phyloP scores from a whole-genome alignment of 2,888 invertebrate species.

The Dioctria linearis region DNA sequence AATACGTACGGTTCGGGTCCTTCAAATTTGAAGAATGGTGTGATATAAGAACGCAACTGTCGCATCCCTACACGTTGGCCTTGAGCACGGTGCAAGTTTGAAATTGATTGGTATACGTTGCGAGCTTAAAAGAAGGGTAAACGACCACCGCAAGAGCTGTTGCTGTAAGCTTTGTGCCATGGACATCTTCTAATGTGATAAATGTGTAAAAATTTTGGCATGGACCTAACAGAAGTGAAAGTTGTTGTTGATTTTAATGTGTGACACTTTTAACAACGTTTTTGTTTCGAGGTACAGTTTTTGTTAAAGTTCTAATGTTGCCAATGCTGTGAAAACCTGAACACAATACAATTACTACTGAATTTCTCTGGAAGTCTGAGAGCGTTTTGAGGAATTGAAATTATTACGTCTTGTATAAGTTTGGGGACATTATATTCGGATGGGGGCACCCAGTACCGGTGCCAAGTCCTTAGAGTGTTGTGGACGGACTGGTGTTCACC shows the following conservation, averaged over 20 bases:
- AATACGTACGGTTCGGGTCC: conserved; percentile 35
- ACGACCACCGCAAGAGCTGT: conserved; percentile 45
- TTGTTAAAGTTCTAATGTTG: background rate
- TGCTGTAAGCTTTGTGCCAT: conserved; percentile 46
- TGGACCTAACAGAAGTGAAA: conserved; percentile 42
- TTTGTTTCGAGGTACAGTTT: background rate
- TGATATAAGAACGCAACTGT: conserved; percentile 48
- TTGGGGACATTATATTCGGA: conserved; percentile 38
- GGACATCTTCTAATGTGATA: conserved; percentile 44
- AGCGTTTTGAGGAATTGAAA: background rate
- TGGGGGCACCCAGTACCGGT: conserved; percentile 56
- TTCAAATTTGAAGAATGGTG: conserved; percentile 30
- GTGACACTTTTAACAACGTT: background rate
- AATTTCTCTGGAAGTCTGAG: background rate
- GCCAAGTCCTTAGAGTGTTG: conserved; percentile 50
- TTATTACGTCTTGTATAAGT: background rate
- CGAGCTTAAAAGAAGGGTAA: conserved; percentile 44
- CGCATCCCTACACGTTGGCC: conserved; percentile 32
- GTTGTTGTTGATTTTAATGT: conserved; percentile 22
- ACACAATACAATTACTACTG: background rate
- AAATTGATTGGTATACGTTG: conserved; percentile 18
- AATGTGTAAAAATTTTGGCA: conserved; percentile 39
- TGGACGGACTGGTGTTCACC: conserved; percentile 51
- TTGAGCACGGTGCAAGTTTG: conserved; percentile 40
- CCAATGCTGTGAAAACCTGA: background rate